Base-by-base conservation (phyloP, 1,140 invertebrate genomes). In the Euglossa dilemma region DNA sequence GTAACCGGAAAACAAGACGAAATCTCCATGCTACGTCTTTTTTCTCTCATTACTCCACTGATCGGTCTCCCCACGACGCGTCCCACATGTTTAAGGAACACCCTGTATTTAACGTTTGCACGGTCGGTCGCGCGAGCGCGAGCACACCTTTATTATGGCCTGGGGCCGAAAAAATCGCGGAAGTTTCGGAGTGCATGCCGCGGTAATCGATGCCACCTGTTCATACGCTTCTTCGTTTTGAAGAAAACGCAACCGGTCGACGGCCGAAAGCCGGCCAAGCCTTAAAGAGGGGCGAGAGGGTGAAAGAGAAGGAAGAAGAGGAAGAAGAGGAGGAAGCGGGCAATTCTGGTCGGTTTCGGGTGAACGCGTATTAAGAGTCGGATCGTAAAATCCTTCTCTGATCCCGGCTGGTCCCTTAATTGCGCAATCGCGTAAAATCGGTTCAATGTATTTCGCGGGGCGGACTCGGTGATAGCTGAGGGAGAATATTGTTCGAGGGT, bases 171-270 rank as follows among this genome's bases (percentile, higher is more conserved):
- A 87, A 86, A 89, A 86, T 88, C 80, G 81, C 88, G 87, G 87
- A 88, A 89, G 88, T 89, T 88, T 89, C 81, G 69, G 85, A 83
- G 77, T 66, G 83, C 88, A 89, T 89, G 80, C 88, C 88, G 52
- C 66, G 87, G 28, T 89, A 89, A 89, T 89, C 87, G 88, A 89
- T 85, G 82, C 87, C 88, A 89, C 88, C 88, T 89, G 88, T 89
- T 89, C 84, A 16, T 86, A 69, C 63, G 77, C 59, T 71, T 72
- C 75, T 83, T 75, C 84, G 84, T 75, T 79, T 70, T 56, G 79
- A 82, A 80, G 73, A 72, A 86, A 84, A 85, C n/a, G 61, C 74
- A 66, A 54, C 52, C 73, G 75, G 61, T 47, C 69, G 20, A 47
- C 47, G 80, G 57, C 18, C 25, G 28, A 54, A 36, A 36, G 36